Conservation (phyloP, 2,113 vertebrate species). For the Pomatostomus ruficeps region DNA sequence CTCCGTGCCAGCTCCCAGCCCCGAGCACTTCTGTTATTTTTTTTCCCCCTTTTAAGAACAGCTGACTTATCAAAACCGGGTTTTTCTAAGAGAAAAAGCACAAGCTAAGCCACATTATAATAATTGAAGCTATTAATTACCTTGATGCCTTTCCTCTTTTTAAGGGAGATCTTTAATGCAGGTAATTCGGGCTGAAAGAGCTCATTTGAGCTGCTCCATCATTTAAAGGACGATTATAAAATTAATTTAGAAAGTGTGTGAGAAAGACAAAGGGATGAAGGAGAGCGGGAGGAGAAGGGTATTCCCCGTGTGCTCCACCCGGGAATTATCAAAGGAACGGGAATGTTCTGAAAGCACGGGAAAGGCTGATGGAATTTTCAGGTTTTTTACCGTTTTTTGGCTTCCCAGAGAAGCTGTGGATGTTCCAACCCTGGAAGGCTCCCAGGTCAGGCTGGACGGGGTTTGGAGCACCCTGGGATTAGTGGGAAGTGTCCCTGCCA, state of each 20-base stretch:
- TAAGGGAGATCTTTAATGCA: conserved; percentile 34
- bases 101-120: conserved; percentile 46
- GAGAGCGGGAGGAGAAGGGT: not conserved
- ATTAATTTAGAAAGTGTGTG: not conserved
- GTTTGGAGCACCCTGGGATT: not conserved
- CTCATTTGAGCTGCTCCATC: conserved; percentile 33
- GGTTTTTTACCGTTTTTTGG: not conserved
- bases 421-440: not conserved
- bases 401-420: not conserved
- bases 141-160: conserved; percentile 33
- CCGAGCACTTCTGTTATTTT: not conserved
- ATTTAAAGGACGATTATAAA: conserved; percentile 24
- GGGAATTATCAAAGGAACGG: not conserved
- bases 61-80: conserved; percentile 47
- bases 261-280: not conserved
- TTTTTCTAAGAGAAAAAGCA: conserved; percentile 48
- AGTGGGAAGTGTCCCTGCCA: not conserved
- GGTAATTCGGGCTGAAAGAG: conserved; percentile 41
- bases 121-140: conserved; percentile 66
- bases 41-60: not conserved
- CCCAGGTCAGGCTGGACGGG: fast-evolving
- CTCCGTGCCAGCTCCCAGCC: conserved; percentile 17
- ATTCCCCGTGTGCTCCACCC: not conserved
- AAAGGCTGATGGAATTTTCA: not conserved
- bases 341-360: fast-evolving